Conservation (phyloP, 2,888 invertebrate species). For the Ditylenchus weischeri region DNA sequence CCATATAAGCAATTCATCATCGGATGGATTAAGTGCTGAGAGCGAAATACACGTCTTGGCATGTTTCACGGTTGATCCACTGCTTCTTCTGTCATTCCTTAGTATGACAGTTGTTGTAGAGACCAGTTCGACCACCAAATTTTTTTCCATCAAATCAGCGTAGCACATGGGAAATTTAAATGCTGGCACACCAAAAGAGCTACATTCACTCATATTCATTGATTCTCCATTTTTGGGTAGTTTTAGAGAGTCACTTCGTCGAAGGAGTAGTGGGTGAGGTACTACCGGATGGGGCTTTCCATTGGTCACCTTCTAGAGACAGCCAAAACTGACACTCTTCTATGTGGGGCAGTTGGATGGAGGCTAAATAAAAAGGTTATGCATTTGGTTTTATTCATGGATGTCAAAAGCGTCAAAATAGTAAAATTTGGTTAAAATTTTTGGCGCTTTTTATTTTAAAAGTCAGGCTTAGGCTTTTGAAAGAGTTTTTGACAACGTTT, state of each 20-base stretch:
- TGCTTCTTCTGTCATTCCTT: neutral
- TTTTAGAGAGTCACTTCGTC: neutral
- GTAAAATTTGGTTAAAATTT: too few species aligned
- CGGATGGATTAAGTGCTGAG: slow-evolving; percentile 30
- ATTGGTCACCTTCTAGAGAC: slow-evolving; percentile 8
- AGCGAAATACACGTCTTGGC: slow-evolving; percentile 22
- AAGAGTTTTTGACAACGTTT: neutral
- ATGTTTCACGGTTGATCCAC: slow-evolving; percentile 1
- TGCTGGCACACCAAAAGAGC: neutral
- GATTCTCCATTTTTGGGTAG: slow-evolving; percentile 2
- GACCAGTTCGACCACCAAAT: slow-evolving; percentile 28
- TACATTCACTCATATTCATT: neutral
- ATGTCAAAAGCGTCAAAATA: too few species aligned
- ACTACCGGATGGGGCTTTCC: neutral
- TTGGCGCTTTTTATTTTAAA: too few species aligned
- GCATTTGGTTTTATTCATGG: neutral
- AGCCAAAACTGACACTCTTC: slow-evolving; percentile 27
- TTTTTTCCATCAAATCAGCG: slow-evolving; percentile 34
- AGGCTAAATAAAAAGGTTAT: slow-evolving; percentile 4
- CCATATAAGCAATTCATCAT: slow-evolving; percentile 37
- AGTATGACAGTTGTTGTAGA: slow-evolving; percentile 8
- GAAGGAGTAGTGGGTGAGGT: neutral
- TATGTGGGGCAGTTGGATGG: slow-evolving; percentile 5
- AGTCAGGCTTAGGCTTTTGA: too few species aligned
- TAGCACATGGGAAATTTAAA: slow-evolving; percentile 37